These are phyloP conservation scores for Hydrolagus colliei DNA, from an alignment of 2,797 vertebrate species.

Conservation along the genomic window DNA sequence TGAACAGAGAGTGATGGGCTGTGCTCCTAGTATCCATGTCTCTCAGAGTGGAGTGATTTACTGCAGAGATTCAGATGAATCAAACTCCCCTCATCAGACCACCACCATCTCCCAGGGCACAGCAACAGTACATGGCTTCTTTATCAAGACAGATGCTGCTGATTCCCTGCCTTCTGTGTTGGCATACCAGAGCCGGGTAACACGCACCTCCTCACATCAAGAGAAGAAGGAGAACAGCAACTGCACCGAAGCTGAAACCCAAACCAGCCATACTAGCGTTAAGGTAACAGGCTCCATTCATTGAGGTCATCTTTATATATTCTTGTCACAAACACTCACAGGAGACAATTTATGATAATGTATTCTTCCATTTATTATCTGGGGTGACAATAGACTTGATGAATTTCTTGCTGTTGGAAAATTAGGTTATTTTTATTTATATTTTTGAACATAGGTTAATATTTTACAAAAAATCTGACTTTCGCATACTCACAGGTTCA, in stretches of 20 bases:
- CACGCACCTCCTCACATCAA: slow-evolving; percentile 56
- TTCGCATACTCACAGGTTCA: neutral
- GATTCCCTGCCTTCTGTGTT: slow-evolving; percentile 73
- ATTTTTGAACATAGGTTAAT: neutral
- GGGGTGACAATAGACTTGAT: neutral
- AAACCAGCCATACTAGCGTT: slow-evolving; percentile 70
- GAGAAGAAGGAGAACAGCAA: slow-evolving; percentile 59
- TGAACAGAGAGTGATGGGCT: slow-evolving; percentile 72
- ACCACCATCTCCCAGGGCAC: slow-evolving; percentile 79
- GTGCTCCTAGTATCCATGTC: slow-evolving; percentile 94
- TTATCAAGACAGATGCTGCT: slow-evolving; percentile 83
- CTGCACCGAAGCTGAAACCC: slow-evolving; percentile 83
- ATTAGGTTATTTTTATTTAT: neutral
- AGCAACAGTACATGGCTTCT: slow-evolving; percentile 76
- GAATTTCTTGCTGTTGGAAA: neutral
- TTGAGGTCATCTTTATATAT: neutral
- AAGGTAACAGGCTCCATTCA: slow-evolving; percentile 61
- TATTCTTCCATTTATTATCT: neutral
- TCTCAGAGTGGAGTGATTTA: slow-evolving; percentile 97
- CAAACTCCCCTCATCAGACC: slow-evolving; percentile 82
- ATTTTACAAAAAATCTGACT: neutral
- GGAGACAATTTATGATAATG: neutral
- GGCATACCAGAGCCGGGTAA: slow-evolving; percentile 69
- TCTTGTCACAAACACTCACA: neutral
- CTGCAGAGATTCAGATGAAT: slow-evolving; percentile 92